Evolutionary conservation across 2,888 invertebrate genomes (phyloP).

Genomic region (Gonocerus acuteangulatus): DNA sequence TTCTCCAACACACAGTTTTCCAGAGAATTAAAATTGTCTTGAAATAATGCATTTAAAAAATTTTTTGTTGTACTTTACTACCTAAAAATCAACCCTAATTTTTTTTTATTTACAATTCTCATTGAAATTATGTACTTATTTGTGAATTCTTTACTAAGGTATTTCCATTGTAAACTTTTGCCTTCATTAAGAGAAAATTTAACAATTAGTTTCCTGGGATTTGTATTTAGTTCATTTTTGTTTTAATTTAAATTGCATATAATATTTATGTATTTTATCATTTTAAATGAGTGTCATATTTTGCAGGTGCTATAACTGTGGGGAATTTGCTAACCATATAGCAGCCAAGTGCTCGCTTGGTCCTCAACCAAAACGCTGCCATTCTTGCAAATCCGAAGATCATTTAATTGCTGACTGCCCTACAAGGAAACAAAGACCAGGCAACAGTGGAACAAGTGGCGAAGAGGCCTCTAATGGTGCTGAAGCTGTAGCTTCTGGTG

Average conservation of each 20-base stretch:
- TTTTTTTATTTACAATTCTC: too few relatives aligned
- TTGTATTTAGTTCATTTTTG: slow-evolving; percentile 8
- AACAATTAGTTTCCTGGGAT: not conserved
- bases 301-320: slow-evolving; percentile 83
- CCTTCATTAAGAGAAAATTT: not conserved
- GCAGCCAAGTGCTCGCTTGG: slow-evolving; percentile 82
- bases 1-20: too few relatives aligned
- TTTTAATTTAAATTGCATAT: too few relatives aligned
- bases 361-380: slow-evolving; percentile 85
- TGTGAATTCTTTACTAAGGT: too few relatives aligned
- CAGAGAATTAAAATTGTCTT: too few relatives aligned
- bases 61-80: too few relatives aligned
- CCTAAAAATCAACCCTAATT: too few relatives aligned
- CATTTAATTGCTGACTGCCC: slow-evolving; percentile 88
- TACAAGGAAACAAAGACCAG: slow-evolving; percentile 40
- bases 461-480: slow-evolving; percentile 28
- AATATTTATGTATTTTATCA: too few relatives aligned
- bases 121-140: too few relatives aligned
- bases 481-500: slow-evolving; percentile 20
- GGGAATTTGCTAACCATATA: slow-evolving; percentile 86
- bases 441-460: slow-evolving; percentile 23
- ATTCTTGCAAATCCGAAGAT: slow-evolving; percentile 78
- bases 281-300: too few relatives aligned
- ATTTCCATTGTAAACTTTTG: too few relatives aligned
- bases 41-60: too few relatives aligned